Conservation (phyloP, 2,113 vertebrate species). For the Myocastor coypus region DNA sequence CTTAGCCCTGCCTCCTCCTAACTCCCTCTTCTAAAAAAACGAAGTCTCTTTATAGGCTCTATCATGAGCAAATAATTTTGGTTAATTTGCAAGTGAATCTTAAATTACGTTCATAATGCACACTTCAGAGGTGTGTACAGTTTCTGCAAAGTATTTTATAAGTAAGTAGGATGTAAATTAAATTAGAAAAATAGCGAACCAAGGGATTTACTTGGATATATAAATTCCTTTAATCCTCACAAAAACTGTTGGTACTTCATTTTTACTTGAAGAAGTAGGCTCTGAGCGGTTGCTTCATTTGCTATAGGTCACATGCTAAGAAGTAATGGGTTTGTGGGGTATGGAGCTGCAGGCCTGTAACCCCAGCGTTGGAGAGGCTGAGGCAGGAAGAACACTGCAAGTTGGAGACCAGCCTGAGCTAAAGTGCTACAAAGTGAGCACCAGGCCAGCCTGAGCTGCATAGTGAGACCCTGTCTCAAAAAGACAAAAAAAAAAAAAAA, state of each 20-base stretch:
- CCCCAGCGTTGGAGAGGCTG: too few species aligned
- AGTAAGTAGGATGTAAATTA: not conserved
- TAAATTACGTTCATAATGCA: not conserved
- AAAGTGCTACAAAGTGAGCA: too few species aligned
- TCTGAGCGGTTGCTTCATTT: constrained; percentile 8
- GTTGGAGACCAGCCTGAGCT: too few species aligned
- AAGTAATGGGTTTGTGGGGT: not conserved
- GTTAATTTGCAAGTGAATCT: constrained; percentile 31
- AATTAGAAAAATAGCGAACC: not conserved
- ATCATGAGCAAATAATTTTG: not conserved
- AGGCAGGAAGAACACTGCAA: too few species aligned
- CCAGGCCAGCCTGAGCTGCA: too few species aligned
- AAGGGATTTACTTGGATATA: not conserved
- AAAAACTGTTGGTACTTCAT: not conserved
- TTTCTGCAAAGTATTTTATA: not conserved
- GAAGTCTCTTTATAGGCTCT: not conserved
- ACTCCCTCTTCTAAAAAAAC: not conserved
- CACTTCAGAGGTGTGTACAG: not conserved
- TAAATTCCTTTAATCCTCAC: not conserved
- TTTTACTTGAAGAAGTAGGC: not conserved
- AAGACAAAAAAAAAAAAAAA: too few species aligned
- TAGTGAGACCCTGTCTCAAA: too few species aligned
- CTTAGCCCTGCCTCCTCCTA: not conserved
- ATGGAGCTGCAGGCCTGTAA: too few species aligned
- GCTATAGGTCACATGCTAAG: not conserved